These are phyloP conservation scores for Aulostomus chinensis DNA, from an alignment of 2,797 vertebrate species.

Conservation along the genomic window DNA sequence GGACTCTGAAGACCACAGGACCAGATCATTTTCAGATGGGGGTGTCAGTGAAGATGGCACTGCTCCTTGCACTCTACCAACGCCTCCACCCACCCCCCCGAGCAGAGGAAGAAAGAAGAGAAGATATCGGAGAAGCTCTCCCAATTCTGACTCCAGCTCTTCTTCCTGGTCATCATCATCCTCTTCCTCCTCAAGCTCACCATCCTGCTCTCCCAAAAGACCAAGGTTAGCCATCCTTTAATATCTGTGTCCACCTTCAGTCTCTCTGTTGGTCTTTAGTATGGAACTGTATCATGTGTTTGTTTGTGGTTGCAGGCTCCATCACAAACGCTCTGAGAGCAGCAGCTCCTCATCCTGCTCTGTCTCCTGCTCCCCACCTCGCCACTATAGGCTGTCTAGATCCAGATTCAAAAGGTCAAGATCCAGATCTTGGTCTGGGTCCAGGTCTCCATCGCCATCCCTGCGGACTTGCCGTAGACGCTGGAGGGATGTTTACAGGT, in stretches of 20 bases:
- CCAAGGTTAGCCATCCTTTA: constrained; percentile 77
- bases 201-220: constrained; percentile 85
- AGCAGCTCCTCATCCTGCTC: constrained; percentile 79
- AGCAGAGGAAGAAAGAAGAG: constrained; percentile 69
- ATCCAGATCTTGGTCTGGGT: constrained; percentile 62
- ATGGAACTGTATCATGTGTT: background rate
- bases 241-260: too few relatives aligned
- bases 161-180: constrained; percentile 45
- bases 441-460: constrained; percentile 64
- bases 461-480: constrained; percentile 24
- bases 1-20: too few relatives aligned
- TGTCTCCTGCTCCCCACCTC: constrained; percentile 74
- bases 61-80: constrained; percentile 29
- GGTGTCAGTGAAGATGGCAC: constrained; percentile 5
- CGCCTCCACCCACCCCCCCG: constrained; percentile 65
- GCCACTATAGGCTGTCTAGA: constrained; percentile 44
- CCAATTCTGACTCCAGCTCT: constrained; percentile 74
- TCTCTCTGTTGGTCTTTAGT: background rate
- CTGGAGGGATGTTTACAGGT: constrained; percentile 81
- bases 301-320: constrained; percentile 61
- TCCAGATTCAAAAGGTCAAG: constrained; percentile 67
- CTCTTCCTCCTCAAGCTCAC: constrained; percentile 75
- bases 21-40: too few relatives aligned
- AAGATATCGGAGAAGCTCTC: constrained; percentile 80
- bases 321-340: constrained; percentile 71